Conservation (phyloP, 30 jellyfish, hydroid and myxozoan species). For the Aurelia aurita region DNA sequence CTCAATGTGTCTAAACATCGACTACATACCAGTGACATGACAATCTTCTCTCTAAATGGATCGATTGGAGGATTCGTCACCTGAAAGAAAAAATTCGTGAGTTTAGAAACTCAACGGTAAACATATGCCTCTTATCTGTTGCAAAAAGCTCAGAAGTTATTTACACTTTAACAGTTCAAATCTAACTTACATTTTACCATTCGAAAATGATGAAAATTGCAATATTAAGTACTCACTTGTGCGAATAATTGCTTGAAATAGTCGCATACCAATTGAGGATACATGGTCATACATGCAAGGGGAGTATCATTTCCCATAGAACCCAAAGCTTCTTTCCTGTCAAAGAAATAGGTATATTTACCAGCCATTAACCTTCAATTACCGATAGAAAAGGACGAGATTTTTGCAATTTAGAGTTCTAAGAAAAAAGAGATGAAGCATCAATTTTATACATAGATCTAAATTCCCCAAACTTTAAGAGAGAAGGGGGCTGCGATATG, state of each 20-base stretch:
- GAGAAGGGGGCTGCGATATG: no score
- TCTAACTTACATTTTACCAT: no score
- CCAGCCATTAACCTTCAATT: neutral
- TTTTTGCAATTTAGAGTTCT: no score
- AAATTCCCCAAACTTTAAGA: no score
- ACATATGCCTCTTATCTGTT: no score
- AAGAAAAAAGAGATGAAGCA: no score
- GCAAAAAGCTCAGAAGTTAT: no score
- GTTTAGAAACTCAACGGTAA: neutral
- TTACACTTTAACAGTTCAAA: no score
- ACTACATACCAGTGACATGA: constrained; percentile 73
- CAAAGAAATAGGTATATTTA: neutral
- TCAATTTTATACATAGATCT: no score
- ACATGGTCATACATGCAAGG: constrained; percentile 80
- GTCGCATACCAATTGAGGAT: constrained; percentile 70
- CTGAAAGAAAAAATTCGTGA: neutral
- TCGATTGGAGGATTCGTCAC: constrained; percentile 88
- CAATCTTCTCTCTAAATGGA: constrained; percentile 78
- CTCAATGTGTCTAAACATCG: no score
- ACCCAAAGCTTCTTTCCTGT: constrained; percentile 78
- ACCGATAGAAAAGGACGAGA: no score
- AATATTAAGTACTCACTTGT: constrained; percentile 29
- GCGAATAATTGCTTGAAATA: constrained; percentile 86
- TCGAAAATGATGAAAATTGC: no score
- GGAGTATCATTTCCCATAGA: constrained; percentile 89